phyloP scores from a whole-genome alignment of 2,797 vertebrate genomes.

The Labroides dimidiatus region DNA sequence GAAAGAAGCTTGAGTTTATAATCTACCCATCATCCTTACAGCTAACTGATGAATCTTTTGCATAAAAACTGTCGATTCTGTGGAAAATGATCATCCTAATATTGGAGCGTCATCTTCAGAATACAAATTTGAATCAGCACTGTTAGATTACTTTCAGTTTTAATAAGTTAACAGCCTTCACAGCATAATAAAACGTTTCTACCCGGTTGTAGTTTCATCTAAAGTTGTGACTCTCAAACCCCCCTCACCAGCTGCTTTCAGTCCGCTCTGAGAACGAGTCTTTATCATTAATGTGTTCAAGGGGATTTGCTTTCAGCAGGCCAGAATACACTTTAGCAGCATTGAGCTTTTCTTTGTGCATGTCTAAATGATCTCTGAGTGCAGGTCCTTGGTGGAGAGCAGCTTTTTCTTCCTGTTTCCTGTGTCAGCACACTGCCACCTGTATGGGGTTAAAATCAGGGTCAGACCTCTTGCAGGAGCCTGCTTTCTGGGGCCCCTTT shows the following conservation, averaged over 20 bases:
- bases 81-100: too few species aligned
- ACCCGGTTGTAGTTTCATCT: conserved; percentile 23
- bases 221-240: conserved; percentile 30
- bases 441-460: conserved; percentile 71
- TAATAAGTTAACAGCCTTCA: conserved; percentile 15
- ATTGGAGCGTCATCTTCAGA: too few species aligned
- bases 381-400: conserved; percentile 43
- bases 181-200: conserved; percentile 1
- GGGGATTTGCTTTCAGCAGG: conserved; percentile 52
- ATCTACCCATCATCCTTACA: too few species aligned
- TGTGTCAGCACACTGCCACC: conserved; percentile 66
- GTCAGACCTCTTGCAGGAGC: conserved; percentile 62
- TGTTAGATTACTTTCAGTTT: conserved; percentile 17
- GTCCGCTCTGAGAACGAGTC: conserved; percentile 30
- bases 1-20: too few species aligned
- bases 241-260: conserved; percentile 55
- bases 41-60: too few species aligned
- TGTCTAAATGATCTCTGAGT: conserved; percentile 53
- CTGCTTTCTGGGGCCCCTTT: conserved; percentile 54
- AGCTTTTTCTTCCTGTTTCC: conserved; percentile 47
- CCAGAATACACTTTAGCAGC: conserved; percentile 47
- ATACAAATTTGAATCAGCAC: conserved; percentile 26
- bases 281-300: conserved; percentile 49
- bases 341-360: conserved; percentile 57
- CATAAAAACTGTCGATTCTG: too few species aligned